A percentile compares a stretch with the other conserved stretches of the same genome.
phyloP scores from a whole-genome alignment of 2,113 vertebrate species.

The Smithornis capensis region DNA sequence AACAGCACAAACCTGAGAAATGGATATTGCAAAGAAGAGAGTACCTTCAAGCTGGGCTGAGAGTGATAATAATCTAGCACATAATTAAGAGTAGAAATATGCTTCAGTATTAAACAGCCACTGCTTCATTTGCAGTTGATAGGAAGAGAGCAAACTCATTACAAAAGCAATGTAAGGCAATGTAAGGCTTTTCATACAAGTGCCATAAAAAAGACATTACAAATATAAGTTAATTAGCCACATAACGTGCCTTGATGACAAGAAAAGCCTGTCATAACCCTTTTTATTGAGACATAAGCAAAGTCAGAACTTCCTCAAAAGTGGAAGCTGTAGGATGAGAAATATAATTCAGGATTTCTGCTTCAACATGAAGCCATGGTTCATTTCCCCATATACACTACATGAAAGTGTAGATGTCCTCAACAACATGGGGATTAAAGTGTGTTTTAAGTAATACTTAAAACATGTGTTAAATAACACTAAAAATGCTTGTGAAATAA shows the following conservation, averaged over 20 bases:
- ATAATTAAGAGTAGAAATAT: conserved; percentile 64
- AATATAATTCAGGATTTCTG: not conserved
- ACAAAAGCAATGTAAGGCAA: conserved; percentile 9
- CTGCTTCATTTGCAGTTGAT: conserved; percentile 56
- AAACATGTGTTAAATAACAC: not conserved
- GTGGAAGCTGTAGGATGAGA: not conserved
- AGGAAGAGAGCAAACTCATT: conserved; percentile 46
- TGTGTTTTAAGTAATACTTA: not conserved
- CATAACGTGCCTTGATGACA: conserved; percentile 22
- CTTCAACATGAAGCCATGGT: not conserved
- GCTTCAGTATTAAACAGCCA: conserved; percentile 43
- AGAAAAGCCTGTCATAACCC: conserved; percentile 30
- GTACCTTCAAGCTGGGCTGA: conserved; percentile 57
- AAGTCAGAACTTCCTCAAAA: not conserved
- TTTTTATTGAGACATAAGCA: conserved; percentile 3
- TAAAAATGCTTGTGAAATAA: not conserved
- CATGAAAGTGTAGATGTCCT: not conserved
- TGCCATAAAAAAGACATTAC: conserved; percentile 37
- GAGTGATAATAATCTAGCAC: conserved; percentile 60
- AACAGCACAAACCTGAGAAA: conserved; percentile 55
- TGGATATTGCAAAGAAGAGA: conserved; percentile 37
- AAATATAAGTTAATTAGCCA: conserved; percentile 53
- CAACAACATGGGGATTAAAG: not conserved
- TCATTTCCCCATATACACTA: not conserved
- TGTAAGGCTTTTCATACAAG: conserved; percentile 38